Evolutionary conservation across 92 coral and sea anemone genomes (phyloP), one percentile per base, ranked within the genome.

Genomic region (Phymanthus crucifer): DNA sequence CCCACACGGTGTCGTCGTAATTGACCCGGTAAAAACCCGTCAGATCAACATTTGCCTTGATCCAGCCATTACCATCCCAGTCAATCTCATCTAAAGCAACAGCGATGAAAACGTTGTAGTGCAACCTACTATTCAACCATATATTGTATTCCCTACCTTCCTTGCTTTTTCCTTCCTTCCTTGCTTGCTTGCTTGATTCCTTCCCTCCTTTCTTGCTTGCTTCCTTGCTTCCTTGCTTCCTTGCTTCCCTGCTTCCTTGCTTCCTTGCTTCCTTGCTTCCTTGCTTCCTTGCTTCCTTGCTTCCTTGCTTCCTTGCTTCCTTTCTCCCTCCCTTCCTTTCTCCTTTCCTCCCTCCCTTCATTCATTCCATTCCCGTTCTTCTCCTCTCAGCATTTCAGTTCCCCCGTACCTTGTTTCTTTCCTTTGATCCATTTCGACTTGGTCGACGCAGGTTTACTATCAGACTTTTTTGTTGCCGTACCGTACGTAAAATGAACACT

Each of bases 51-150:
- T 92, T 92, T 17, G 88, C 97, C 40, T 90, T 90, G 71, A 92
- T 83, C 97, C 97, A 92, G 7, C 95, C 98, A 32, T 70, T 88
- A 14, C 97, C 94, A 67, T 86, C 85, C 89, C 97, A 85, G 8
- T 52, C 35, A 16, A 95, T 83, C 27, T 86, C 80, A 66, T 84
- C 91, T 81, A 46, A 29, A 50, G 23, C 37, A 17, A 71, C 19
- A 38, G 34, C 13, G 34, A 61, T 26, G 13, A 61, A 10, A n/a
- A n/a, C n/a, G n/a, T n/a, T n/a, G n/a, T n/a, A n/a, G n/a, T n/a
- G n/a, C n/a, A n/a, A n/a, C n/a, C n/a, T n/a, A n/a, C n/a, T n/a
- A n/a, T n/a, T n/a, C n/a, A n/a, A n/a, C n/a, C n/a, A n/a, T n/a
- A n/a, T n/a, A n/a, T n/a, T n/a, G n/a, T n/a, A n/a, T n/a, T n/a